A percentile compares a stretch with the other conserved stretches of the same genome.
Evolutionary conservation across 2,113 vertebrate genomes (phyloP).

Genomic region (Zosterops borbonicus): DNA sequence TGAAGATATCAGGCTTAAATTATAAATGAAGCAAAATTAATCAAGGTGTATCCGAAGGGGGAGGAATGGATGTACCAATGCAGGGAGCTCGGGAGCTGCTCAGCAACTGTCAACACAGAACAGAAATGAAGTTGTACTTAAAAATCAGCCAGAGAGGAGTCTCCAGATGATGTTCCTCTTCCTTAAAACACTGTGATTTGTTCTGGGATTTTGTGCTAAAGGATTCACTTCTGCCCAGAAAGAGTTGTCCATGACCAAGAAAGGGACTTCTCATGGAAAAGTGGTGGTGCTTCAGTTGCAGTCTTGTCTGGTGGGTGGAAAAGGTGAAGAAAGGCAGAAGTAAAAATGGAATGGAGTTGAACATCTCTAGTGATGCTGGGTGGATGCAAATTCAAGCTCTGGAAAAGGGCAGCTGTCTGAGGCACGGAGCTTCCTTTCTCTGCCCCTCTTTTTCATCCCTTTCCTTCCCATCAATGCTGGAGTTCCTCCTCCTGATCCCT

Average conservation of each 20-base stretch:
- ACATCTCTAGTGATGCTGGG: not conserved
- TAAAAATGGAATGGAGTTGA: not conserved
- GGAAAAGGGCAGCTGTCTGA: not conserved
- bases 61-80: not conserved
- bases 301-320: not conserved
- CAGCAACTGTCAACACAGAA: not conserved
- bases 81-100: not conserved
- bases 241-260: not conserved
- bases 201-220: not conserved
- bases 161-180: not conserved
- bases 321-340: not conserved
- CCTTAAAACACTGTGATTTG: not conserved
- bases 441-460: not conserved
- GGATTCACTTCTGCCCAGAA: not conserved
- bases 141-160: not conserved
- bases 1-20: constrained; percentile 15
- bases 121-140: constrained; percentile 8
- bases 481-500: not conserved
- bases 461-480: not conserved
- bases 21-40: constrained; percentile 58
- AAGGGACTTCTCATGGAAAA: not conserved
- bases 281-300: not conserved
- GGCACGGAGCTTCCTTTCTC: not conserved
- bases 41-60: constrained; percentile 35
- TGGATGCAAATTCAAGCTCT: not conserved